Conservation (phyloP, 2,113 vertebrate genomes). For the Mesocricetus auratus region DNA sequence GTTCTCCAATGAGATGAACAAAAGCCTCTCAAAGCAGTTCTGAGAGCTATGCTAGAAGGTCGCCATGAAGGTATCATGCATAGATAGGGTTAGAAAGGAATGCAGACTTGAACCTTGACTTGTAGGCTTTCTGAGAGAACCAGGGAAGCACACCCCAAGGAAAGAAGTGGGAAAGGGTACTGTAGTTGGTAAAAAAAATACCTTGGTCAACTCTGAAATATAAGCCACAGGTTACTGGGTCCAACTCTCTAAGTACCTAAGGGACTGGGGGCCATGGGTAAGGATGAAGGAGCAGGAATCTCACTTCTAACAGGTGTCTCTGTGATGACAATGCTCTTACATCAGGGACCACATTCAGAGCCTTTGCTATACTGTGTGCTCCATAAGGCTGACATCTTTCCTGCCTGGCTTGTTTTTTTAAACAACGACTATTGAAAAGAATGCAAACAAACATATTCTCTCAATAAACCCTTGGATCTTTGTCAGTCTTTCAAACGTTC, state of each 20-base stretch:
- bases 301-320: background rate
- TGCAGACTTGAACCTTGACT: background rate
- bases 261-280: fast-evolving
- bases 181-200: background rate
- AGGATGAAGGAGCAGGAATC: background rate
- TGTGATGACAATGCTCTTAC: fast-evolving
- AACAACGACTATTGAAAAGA: background rate
- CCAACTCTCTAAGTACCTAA: too few relatives aligned
- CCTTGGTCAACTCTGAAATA: background rate
- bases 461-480: background rate
- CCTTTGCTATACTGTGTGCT: background rate
- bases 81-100: background rate
- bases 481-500: background rate
- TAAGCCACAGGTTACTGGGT: background rate
- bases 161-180: background rate
- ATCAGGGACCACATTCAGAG: background rate
- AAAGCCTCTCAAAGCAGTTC: background rate
- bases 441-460: background rate
- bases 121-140: background rate
- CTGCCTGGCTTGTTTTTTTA: background rate
- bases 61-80: too few relatives aligned
- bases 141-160: background rate
- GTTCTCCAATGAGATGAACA: background rate
- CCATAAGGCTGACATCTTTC: background rate
- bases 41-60: background rate